Evolutionary conservation across 2,113 vertebrate genomes (phyloP).

Genomic region (Alouatta palliata): DNA sequence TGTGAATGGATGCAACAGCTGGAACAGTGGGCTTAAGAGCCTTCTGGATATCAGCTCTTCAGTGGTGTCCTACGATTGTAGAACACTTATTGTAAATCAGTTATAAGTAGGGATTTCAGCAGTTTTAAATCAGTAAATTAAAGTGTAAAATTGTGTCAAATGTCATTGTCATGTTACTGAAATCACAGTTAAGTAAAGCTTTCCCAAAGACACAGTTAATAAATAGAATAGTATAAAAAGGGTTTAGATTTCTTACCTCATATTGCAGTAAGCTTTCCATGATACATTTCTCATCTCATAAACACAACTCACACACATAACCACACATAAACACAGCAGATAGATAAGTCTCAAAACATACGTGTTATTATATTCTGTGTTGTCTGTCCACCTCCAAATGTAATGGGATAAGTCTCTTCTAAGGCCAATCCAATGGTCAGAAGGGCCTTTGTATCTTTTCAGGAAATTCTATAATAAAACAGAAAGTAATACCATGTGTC

Average conservation of each 20-base stretch:
- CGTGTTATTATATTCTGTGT: background rate
- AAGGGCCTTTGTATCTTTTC: background rate
- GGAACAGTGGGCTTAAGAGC: background rate
- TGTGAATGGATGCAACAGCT: background rate
- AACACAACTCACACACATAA: background rate
- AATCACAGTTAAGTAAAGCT: background rate
- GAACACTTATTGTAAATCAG: background rate
- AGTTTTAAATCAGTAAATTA: background rate
- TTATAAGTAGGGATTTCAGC: background rate
- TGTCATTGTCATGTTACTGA: background rate
- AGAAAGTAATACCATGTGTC: background rate
- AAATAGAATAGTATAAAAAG: background rate
- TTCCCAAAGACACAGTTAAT: background rate
- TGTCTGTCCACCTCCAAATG: constrained; percentile 22
- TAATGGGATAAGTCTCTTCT: background rate
- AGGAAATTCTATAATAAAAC: constrained; percentile 28
- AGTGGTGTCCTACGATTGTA: background rate
- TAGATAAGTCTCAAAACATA: background rate
- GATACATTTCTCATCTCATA: background rate
- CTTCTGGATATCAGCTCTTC: background rate
- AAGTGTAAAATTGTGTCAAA: background rate
- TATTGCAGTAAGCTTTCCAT: too few species aligned
- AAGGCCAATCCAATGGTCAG: constrained; percentile 34
- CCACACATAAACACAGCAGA: background rate
- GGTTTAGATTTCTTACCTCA: background rate